Evolutionary conservation across 2,888 invertebrate genomes (phyloP), one percentile per base, ranked within the genome.

Genomic region (Epirrita christyi): DNA sequence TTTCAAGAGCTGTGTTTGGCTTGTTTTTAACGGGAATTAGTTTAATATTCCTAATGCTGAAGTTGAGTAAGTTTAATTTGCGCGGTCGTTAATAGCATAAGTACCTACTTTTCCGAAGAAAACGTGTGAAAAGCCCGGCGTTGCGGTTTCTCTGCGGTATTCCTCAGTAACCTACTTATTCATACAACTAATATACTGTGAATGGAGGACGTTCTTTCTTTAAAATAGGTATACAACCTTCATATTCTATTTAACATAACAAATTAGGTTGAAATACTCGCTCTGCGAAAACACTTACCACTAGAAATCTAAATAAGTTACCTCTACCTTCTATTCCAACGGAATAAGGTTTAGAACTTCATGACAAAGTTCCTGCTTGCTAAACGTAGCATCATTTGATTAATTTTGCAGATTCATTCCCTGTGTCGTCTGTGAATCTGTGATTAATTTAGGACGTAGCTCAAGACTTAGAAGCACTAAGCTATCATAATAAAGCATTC

Each of bases 381-480:
- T 44, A n/a, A 6, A 41, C 14, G 4, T 15, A 11, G 28, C 2
- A n/a, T 10, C 21, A 49, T 52, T 49, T 56, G 57, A 61, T 61
- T 50, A 46, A 54, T 61, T 54, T 54, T 36, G 43, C 56, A 57
- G 61, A 56, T 56, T 56, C 14, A 42, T 43, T 36, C 38, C 46
- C 47, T 57, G 34, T 43, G 43, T 53, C 37, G 45, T 49, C 21
- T 48, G 41, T 56, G 53, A 61, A 41, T 49, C 21, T 48, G 41
- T 56, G 53, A 61, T 57, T 53, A 56, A 53, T 60, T 50, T 43
- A 56, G 56, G 40, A 41, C 29, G 13, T 59, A 44, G 46, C 40
- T 59, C 44, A 55, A 36, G 55, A 41, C 55, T 55, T 51, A 40
- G 51, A 51, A 38, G 51, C 43, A 27, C 37, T 34, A 28, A 8